Conservation (phyloP, 1,140 invertebrate genomes). For the Potamilus streckersoni region DNA sequence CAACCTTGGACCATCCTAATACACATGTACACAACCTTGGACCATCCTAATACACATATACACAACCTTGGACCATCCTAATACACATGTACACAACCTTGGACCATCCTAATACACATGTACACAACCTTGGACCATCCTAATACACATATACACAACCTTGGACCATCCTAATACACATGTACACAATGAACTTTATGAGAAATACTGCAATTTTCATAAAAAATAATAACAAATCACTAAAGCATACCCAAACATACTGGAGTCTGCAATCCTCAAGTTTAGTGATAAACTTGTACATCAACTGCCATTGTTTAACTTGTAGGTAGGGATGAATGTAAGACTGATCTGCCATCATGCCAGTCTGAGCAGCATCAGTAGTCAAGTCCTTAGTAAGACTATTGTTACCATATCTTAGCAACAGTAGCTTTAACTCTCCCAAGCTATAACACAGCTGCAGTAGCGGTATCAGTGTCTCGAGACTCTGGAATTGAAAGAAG, state of each 20-base stretch:
- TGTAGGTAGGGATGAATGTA: slow-evolving; percentile 20
- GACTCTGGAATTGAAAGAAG: not conserved
- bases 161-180: too few species aligned
- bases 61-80: too few species aligned
- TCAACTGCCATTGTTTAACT: slow-evolving; percentile 12
- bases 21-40: too few species aligned
- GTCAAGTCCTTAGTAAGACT: not conserved
- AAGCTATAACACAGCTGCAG: slow-evolving; percentile 13
- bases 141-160: too few species aligned
- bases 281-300: slow-evolving; percentile 16
- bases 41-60: too few species aligned
- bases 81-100: too few species aligned
- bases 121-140: too few species aligned
- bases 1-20: too few species aligned
- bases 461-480: too few species aligned
- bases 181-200: too few species aligned
- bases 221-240: not conserved
- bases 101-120: too few species aligned
- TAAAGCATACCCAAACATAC: slow-evolving; percentile 21
- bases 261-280: not conserved
- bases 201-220: too few species aligned
- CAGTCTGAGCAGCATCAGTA: not conserved
- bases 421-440: slow-evolving; percentile 19
- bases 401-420: slow-evolving; percentile 19
- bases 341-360: slow-evolving; percentile 9